Evolutionary conservation across 2,113 vertebrate genomes (phyloP).

Genomic region (Aix galericulata): DNA sequence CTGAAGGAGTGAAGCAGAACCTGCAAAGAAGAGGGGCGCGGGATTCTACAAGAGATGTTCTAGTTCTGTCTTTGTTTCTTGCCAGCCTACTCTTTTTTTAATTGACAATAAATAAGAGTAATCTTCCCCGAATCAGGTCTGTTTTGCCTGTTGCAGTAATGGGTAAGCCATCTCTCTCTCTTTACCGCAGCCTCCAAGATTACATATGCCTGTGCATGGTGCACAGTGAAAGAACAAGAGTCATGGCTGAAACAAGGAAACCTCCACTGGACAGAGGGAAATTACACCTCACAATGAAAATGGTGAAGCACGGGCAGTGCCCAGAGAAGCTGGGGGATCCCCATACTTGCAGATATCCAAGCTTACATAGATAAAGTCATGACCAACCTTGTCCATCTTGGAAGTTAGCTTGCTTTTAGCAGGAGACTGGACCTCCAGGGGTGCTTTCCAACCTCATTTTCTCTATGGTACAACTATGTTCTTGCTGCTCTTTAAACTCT

Average conservation of each 20-base stretch:
- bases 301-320: neutral
- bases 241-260: neutral
- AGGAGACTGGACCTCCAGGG: neutral
- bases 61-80: too few species aligned
- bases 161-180: too few species aligned
- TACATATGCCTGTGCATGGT: too few species aligned
- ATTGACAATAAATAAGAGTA: too few species aligned
- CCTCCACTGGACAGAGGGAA: neutral
- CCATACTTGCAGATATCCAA: neutral
- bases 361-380: neutral
- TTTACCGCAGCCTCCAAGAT: too few species aligned
- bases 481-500: neutral
- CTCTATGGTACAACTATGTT: neutral
- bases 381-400: neutral
- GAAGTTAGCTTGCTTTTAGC: neutral
- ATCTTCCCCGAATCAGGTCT: too few species aligned
- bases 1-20: too few species aligned
- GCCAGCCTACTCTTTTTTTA: too few species aligned
- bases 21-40: too few species aligned
- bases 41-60: too few species aligned
- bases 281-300: neutral
- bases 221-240: neutral
- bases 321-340: accelerated
- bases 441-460: neutral
- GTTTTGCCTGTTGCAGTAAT: too few species aligned